Base-by-base conservation (phyloP, 2,797 vertebrate genomes). In the Peromyscus attwateri region DNA sequence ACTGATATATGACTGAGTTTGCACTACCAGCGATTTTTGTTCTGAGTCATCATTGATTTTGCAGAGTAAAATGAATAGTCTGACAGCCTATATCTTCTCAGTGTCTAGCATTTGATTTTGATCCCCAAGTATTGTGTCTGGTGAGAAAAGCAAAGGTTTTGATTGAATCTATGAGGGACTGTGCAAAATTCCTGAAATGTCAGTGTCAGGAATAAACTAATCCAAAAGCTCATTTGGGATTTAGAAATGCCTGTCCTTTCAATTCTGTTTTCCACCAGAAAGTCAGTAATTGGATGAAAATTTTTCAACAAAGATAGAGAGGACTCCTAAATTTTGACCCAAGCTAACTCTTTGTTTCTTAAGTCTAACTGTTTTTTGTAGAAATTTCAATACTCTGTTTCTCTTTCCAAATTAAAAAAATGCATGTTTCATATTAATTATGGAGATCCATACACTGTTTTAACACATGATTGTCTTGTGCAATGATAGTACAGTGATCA, bases 231-330 rank as follows among this genome's bases (percentile, higher is more conserved):
- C 3, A 43, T 55, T n/a, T 66, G 55, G 31, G 8, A 46, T 93
- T 77, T 81, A 25, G 40, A 76, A 93, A 43, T 94, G 12, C 23
- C 40, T 95, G 46, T 60, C 37, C 6, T 66, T n/a, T 81, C 0
- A 2, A 14, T n/a, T 3, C 12, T 23, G 13, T 46, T 96, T 94
- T 94, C 57, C 11, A 79, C n/a, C 17, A 27, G 23, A 91, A 80
- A 85, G 87, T 94, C 37, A 60, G 37, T 85, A 79, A 75, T 52
- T 46, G 2, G 14, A 16, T 95, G 46, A 81, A 95, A 68, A 94
- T 34, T 57, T 77, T 71, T 88, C 34, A 81, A 37, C 62, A 75
- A 89, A 85, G 21, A 73, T 70, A 80, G 60, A 89, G 77, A 17
- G 27, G 31, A 19, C 52, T 95, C 34, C 52, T 55, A 79, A 95